Percentiles rank a stretch among this genome's conserved stretches.
Conservation (phyloP, 2,113 vertebrate genomes). For the Copsychus sechellarum region DNA sequence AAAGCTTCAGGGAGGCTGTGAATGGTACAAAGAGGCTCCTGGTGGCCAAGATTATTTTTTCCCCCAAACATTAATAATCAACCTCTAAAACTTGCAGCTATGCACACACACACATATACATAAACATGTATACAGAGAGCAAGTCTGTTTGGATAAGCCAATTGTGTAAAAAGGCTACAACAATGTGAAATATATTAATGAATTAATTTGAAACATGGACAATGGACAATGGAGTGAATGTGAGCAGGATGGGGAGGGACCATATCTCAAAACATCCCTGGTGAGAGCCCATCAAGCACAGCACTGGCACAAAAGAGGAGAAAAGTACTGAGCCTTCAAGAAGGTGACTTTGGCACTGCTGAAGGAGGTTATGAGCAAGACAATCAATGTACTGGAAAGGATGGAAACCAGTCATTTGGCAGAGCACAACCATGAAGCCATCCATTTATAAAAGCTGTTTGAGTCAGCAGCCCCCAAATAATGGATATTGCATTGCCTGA, state of each 20-base stretch:
- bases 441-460: not conserved
- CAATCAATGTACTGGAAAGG: not conserved
- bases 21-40: slow-evolving; percentile 31
- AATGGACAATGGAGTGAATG: not conserved
- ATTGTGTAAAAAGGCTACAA: not conserved
- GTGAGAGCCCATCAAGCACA: not conserved
- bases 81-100: not conserved
- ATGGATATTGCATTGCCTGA: not conserved
- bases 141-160: not conserved
- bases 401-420: not conserved
- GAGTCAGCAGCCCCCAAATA: slow-evolving; percentile 9
- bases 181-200: not conserved
- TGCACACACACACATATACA: not conserved
- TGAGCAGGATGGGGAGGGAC: not conserved
- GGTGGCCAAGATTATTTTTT: not conserved
- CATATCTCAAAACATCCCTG: not conserved
- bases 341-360: not conserved
- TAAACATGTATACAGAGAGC: not conserved
- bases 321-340: not conserved
- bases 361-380: not conserved
- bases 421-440: not conserved
- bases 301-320: not conserved
- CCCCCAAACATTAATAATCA: not conserved
- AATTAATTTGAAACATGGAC: not conserved
- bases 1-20: not conserved